phyloP scores from a whole-genome alignment of 2,113 vertebrate species.

The Apus apus region DNA sequence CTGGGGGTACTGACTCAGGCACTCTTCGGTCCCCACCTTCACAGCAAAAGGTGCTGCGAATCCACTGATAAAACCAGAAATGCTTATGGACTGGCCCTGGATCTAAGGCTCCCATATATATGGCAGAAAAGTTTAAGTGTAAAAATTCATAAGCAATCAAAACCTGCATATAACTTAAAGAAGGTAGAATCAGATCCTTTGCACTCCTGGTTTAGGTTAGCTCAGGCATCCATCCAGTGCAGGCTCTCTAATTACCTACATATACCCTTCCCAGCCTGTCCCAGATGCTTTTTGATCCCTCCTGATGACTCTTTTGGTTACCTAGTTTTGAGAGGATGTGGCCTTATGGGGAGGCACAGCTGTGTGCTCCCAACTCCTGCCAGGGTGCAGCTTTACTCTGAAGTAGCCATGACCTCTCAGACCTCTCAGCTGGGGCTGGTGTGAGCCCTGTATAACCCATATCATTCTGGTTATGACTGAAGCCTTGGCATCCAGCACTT shows the following conservation, averaged over 20 bases:
- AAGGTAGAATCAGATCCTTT: not conserved
- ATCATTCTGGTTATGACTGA: not conserved
- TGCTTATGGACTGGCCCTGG: not conserved
- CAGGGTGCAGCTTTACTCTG: not conserved
- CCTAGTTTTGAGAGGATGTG: not conserved
- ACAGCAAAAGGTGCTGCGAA: not conserved
- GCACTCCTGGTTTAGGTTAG: not conserved
- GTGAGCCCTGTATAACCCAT: not conserved
- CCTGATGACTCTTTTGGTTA: fast-evolving
- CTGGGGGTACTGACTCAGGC: not conserved
- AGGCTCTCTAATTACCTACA: not conserved
- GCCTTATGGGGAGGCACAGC: not conserved
- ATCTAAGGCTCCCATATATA: not conserved
- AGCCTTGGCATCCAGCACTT: not conserved
- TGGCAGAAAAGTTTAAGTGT: not conserved
- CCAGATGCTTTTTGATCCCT: not conserved
- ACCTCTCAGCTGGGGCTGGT: not conserved
- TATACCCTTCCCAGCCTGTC: not conserved
- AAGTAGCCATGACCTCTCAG: not conserved
- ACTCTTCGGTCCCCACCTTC: not conserved
- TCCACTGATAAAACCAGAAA: not conserved
- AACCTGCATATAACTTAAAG: not conserved
- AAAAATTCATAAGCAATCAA: not conserved
- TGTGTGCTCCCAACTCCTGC: not conserved
- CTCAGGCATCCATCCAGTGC: not conserved